A percentile compares a stretch with the other conserved stretches of the same genome.
Conservation (phyloP, 2,888 invertebrate genomes). For the Trissoscelio sp. region DNA sequence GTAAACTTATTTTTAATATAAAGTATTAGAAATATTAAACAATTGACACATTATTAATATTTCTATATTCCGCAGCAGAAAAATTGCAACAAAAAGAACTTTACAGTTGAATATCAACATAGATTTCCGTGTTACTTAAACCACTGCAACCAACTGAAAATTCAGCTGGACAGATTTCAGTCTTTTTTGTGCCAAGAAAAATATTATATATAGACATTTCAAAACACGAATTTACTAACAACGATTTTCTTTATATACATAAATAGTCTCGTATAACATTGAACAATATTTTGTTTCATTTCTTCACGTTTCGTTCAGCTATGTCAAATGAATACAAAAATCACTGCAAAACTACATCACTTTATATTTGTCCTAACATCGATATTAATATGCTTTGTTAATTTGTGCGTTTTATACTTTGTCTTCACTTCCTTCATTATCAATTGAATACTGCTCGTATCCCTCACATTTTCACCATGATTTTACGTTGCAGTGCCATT, state of each 20-base stretch:
- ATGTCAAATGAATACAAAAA: constrained; percentile 24
- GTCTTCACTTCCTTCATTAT: too few relatives aligned
- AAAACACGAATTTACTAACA: constrained; percentile 10
- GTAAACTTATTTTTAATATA: neutral
- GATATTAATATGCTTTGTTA: constrained; percentile 21
- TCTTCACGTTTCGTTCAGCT: neutral
- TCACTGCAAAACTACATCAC: constrained; percentile 40
- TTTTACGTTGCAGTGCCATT: neutral
- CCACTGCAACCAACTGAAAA: constrained; percentile 2
- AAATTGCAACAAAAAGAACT: neutral
- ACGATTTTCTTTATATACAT: constrained; percentile 38
- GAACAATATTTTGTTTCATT: constrained; percentile 5
- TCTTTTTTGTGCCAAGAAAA: constrained; percentile 32
- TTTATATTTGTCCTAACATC: constrained; percentile 33
- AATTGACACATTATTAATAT: neutral
- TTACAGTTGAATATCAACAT: constrained; percentile 13
- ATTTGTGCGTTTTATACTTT: constrained; percentile 35
- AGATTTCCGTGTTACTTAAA: constrained; percentile 2
- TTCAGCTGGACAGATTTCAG: constrained; percentile 27
- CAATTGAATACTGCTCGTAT: neutral
- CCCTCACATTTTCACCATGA: neutral
- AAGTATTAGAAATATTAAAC: neutral
- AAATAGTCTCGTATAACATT: constrained; percentile 28
- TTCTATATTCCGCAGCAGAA: too few relatives aligned
- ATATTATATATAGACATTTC: constrained; percentile 29